Conservation (phyloP, 2,113 vertebrate genomes). For the Capreolus pygargus region DNA sequence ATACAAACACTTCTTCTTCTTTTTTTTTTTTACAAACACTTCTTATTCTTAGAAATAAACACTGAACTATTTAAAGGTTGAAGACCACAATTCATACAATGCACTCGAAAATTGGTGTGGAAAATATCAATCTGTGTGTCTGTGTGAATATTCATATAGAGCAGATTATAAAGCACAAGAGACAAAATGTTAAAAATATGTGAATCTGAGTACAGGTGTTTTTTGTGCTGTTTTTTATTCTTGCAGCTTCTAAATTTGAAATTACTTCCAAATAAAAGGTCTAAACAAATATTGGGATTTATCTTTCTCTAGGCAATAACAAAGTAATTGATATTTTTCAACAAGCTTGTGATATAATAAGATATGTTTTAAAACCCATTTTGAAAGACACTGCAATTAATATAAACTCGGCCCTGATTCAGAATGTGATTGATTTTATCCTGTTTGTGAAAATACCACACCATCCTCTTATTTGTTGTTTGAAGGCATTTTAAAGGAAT, state of each 20-base stretch:
- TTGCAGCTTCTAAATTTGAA: not conserved
- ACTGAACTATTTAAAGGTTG: not conserved
- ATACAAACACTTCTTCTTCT: no score
- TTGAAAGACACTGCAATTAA: constrained; percentile 25
- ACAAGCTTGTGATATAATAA: not conserved
- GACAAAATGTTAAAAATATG: not conserved
- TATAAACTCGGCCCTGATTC: not conserved
- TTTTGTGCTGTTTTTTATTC: not conserved
- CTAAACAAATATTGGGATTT: not conserved
- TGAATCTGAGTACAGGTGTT: not conserved
- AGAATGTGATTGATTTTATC: not conserved
- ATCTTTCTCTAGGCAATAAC: constrained; percentile 9
- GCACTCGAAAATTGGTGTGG: not conserved
- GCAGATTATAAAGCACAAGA: not conserved
- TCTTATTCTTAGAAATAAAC: not conserved
- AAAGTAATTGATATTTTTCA: constrained; percentile 33
- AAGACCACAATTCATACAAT: not conserved
- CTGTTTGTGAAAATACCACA: not conserved
- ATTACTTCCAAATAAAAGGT: not conserved
- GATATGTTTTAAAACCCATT: not conserved
- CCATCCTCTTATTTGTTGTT: not conserved
- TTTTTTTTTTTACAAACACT: not conserved
- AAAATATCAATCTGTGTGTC: not conserved
- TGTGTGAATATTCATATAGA: not conserved
- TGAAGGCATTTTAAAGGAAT: constrained; percentile 10